These are phyloP conservation scores for Limnephilus lunatus DNA, from an alignment of 2,888 invertebrate genomes.

Conservation along the genomic window DNA sequence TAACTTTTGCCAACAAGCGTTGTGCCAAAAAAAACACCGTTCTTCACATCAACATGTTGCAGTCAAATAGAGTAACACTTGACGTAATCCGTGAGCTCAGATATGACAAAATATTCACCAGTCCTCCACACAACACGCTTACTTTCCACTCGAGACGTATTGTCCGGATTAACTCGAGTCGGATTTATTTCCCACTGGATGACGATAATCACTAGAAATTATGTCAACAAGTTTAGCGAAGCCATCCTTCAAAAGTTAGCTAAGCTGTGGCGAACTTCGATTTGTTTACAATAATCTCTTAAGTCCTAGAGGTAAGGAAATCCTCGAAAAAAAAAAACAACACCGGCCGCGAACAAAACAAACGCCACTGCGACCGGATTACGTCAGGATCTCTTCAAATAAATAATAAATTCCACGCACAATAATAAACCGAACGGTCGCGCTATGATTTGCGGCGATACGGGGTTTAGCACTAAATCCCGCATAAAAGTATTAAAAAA, in stretches of 20 bases:
- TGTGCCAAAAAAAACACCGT: conserved; percentile 30
- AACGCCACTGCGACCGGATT: conserved; percentile 48
- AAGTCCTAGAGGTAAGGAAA: conserved; percentile 50
- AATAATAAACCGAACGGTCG: conserved; percentile 64
- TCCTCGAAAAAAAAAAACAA: conserved; percentile 51
- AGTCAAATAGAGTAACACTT: conserved; percentile 11
- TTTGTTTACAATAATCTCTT: conserved; percentile 59
- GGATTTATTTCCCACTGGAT: conserved; percentile 34
- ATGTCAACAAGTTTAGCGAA: conserved; percentile 42
- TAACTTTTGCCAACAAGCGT: conserved; percentile 39
- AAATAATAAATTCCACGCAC: conserved; percentile 65
- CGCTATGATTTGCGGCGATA: conserved; percentile 66
- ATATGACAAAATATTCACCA: conserved; percentile 39
- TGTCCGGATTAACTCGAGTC: conserved; percentile 26
- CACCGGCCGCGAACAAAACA: conserved; percentile 59
- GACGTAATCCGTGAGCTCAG: conserved; percentile 34
- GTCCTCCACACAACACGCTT: background rate
- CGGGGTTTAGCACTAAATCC: conserved; percentile 69
- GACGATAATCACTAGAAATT: conserved; percentile 41
- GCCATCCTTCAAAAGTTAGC: conserved; percentile 54
- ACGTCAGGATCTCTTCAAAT: conserved; percentile 61
- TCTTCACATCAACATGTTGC: conserved; percentile 7
- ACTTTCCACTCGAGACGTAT: conserved; percentile 19
- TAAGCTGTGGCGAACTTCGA: conserved; percentile 36
- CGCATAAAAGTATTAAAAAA: conserved; percentile 84